These are phyloP conservation scores for Lagopus leucura DNA, from an alignment of 2,113 vertebrate species.

Conservation along the genomic window DNA sequence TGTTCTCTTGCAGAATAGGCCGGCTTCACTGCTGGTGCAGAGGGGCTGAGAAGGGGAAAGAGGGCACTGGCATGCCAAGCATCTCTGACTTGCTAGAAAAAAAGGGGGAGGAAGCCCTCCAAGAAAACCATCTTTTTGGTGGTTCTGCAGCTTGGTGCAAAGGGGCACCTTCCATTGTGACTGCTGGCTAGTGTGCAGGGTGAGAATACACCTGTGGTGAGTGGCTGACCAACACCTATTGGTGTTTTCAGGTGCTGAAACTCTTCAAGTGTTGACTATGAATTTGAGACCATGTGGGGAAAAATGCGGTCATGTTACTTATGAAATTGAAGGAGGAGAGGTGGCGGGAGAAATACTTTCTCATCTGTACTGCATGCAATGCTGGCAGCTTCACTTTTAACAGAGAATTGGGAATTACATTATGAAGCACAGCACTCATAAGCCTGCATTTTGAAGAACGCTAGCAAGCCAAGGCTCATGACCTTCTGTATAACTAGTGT, in stretches of 20 bases:
- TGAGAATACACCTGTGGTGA: fast-evolving
- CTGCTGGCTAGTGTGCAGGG: not conserved
- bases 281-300: not conserved
- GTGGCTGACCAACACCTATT: not conserved
- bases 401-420: not conserved
- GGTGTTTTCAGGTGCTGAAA: not conserved
- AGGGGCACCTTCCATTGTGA: not conserved
- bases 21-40: not conserved
- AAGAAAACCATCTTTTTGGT: not conserved
- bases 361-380: not conserved
- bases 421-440: not conserved
- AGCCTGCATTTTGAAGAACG: not conserved
- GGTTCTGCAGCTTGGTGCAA: not conserved
- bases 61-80: not conserved
- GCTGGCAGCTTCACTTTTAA: not conserved
- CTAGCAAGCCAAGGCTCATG: not conserved
- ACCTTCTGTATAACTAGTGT: not conserved
- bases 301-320: not conserved
- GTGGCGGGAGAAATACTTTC: not conserved
- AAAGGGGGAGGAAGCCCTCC: not conserved
- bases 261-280: not conserved
- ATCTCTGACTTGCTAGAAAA: not conserved
- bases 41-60: fast-evolving
- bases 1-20: not conserved
- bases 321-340: not conserved